Conservation (phyloP, 2,113 vertebrate species). For the Crotalus horridus region DNA sequence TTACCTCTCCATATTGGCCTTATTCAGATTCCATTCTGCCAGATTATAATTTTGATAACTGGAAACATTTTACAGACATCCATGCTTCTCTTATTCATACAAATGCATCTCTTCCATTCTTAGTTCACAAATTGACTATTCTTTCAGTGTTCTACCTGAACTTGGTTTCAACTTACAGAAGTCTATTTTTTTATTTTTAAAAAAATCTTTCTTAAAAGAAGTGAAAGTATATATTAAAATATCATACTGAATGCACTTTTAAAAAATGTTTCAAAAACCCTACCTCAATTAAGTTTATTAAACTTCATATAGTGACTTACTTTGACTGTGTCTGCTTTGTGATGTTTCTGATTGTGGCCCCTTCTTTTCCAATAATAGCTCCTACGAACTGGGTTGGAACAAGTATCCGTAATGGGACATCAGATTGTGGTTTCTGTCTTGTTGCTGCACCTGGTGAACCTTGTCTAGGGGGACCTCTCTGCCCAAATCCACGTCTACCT, state of each 20-base stretch:
- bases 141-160: background rate
- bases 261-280: background rate
- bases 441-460: constrained; percentile 81
- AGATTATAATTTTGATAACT: background rate
- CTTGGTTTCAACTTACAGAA: background rate
- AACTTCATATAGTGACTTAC: constrained; percentile 67
- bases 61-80: background rate
- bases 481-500: constrained; percentile 81
- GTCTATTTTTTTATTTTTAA: background rate
- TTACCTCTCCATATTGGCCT: background rate
- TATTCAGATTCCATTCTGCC: background rate
- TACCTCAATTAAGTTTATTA: background rate
- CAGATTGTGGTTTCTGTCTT: constrained; percentile 86
- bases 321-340: constrained; percentile 99
- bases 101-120: background rate
- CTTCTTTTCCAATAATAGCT: constrained; percentile 97
- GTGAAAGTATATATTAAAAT: background rate
- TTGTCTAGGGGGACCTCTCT: constrained; percentile 84
- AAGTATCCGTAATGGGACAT: constrained; percentile 89
- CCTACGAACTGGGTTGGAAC: constrained; percentile 98
- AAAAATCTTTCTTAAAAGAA: background rate
- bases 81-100: background rate
- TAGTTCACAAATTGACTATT: background rate
- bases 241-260: background rate
- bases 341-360: constrained; percentile 94